phyloP scores from a whole-genome alignment of 35 echinoderm and acorn worm genomes.

The Patiria miniata region DNA sequence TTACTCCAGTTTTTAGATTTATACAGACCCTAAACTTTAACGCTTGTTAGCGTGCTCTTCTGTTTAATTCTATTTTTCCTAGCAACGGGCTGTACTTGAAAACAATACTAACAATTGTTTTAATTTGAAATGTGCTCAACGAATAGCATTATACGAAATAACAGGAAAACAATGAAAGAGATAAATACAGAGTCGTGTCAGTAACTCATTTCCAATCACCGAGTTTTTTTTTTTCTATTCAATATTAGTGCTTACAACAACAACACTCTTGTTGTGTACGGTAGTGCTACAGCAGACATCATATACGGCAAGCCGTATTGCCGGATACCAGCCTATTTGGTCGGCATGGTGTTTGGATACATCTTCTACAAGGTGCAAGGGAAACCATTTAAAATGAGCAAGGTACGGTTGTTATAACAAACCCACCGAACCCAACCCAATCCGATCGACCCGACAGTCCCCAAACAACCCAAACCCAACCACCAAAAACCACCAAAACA shows the following conservation, averaged over 20 bases:
- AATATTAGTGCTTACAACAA: slow-evolving; percentile 3
- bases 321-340: slow-evolving; percentile 56
- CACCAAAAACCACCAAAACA: too few relatives aligned
- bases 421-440: too few relatives aligned
- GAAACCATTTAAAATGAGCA: slow-evolving; percentile 19
- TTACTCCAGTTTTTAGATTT: not conserved
- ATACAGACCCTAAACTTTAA: not conserved
- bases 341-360: slow-evolving; percentile 49
- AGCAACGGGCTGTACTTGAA: too few relatives aligned
- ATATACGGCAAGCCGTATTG: slow-evolving; percentile 53
- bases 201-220: too few relatives aligned
- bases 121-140: too few relatives aligned
- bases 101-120: not conserved
- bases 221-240: too few relatives aligned
- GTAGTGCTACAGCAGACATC: slow-evolving; percentile 14
- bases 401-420: too few relatives aligned
- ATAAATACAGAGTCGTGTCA: too few relatives aligned
- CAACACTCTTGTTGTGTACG: not conserved
- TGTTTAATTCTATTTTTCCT: not conserved
- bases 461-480: too few relatives aligned
- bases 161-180: too few relatives aligned
- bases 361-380: slow-evolving; percentile 23
- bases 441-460: too few relatives aligned
- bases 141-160: too few relatives aligned
- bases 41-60: not conserved